Percentiles rank a stretch among this genome's conserved stretches.
These are phyloP conservation scores for Cheilosia grossa DNA, from an alignment of 2,888 invertebrate species.

Conservation along the genomic window DNA sequence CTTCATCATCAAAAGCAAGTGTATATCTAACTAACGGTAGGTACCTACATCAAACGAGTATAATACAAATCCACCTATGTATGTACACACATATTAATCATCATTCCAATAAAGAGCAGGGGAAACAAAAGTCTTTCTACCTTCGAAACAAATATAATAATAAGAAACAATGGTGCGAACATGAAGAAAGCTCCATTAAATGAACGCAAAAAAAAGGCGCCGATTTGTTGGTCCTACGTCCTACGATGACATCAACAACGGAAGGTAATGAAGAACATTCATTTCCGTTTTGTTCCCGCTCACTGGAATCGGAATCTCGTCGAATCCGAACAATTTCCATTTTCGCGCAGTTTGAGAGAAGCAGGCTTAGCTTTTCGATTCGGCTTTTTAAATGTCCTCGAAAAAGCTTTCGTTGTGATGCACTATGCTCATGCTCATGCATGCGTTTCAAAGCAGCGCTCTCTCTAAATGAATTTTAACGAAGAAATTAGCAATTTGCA, in stretches of 20 bases:
- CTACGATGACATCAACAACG: slow-evolving; percentile 54
- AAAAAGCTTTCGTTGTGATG: slow-evolving; percentile 19
- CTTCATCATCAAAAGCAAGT: slow-evolving; percentile 10
- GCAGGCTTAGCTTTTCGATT: not conserved
- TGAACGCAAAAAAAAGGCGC: slow-evolving; percentile 1
- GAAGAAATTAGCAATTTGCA: slow-evolving; percentile 64
- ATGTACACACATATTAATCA: slow-evolving; percentile 40
- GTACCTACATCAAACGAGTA: slow-evolving; percentile 3
- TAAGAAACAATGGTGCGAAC: slow-evolving; percentile 52
- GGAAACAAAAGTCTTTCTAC: slow-evolving; percentile 31
- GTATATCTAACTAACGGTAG: slow-evolving; percentile 7
- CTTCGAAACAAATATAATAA: slow-evolving; percentile 39
- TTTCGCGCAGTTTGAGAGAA: slow-evolving; percentile 39
- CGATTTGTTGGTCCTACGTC: slow-evolving; percentile 22
- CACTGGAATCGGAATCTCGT: slow-evolving; percentile 12
- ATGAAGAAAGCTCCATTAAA: slow-evolving; percentile 38
- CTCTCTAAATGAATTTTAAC: slow-evolving; percentile 59
- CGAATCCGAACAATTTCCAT: not conserved
- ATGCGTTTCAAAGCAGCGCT: slow-evolving; percentile 29
- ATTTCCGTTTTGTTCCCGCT: slow-evolving; percentile 6
- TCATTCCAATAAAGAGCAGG: slow-evolving; percentile 1
- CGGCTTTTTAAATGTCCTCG: not conserved
- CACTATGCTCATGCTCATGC: slow-evolving; percentile 7
- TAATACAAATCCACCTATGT: slow-evolving; percentile 27
- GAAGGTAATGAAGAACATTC: not conserved